Evolutionary conservation across 2,888 invertebrate genomes (phyloP), one percentile per base, ranked within the genome.

Genomic region (Aleiodes leptofemur): DNA sequence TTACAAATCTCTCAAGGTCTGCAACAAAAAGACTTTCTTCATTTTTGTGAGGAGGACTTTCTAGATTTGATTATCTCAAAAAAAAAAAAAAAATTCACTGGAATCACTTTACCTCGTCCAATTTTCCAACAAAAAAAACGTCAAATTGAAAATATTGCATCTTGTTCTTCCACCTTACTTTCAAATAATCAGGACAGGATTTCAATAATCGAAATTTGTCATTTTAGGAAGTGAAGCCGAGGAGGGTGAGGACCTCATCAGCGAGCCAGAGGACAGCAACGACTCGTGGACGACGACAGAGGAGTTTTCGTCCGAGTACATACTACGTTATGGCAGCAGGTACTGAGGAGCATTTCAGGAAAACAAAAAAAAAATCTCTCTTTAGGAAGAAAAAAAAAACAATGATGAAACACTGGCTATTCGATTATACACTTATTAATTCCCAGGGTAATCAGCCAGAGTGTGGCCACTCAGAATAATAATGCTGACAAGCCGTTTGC

Each of bases 231-330:
- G 93, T 86, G 94, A 94, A 89, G 92, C 93, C 89, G 94, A 94
- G 85, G 94, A 94, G 86, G 94, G 93, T 82, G 94, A 94, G 86
- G 91, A 91, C 87, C 90, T 93, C 83, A 91, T 92, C 87, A 94
- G 93, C 83, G 94, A 94, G 82, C 94, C 95, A 50, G 95, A 95
- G 88, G 95, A 95, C 90, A 95, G 95, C 90, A 95, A 95, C 89
- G 95, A 96, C 85, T 95, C 94, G 9, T 95, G 94, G 94, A 94
- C 94, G 76, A 94, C 93, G 50, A 94, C 92, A 34, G 95, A 95
- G 88, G 95, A 96, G 89, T 95, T 94, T 86, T 94, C 94, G 85
- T 93, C 95, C 0, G 95, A 96, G 86, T 94, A 93, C 85, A 95
- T 95, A 83, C 91, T 95, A 87, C 93, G 94, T 88, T 94, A 94